Conservation (phyloP, 2,797 vertebrate genomes). For the Columba guinea region DNA sequence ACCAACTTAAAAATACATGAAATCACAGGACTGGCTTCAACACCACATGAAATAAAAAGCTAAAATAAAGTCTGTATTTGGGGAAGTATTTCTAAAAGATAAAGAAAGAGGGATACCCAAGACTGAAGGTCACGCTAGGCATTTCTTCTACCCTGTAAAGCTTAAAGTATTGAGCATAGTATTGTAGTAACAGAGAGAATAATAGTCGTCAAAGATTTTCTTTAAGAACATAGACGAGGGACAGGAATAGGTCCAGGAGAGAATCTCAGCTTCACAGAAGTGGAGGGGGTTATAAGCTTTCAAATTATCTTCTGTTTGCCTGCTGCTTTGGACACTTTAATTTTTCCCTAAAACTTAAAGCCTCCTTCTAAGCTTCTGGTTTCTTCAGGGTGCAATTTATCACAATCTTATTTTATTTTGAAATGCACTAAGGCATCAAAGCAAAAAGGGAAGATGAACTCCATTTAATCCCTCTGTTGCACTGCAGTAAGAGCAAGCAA, state of each 20-base stretch:
- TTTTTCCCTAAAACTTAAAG: slow-evolving; percentile 28
- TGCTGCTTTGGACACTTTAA: neutral
- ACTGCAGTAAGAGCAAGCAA: neutral
- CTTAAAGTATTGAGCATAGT: neutral
- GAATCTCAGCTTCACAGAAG: neutral
- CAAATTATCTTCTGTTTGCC: slow-evolving; percentile 24
- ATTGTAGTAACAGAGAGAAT: neutral
- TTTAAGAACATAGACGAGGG: neutral
- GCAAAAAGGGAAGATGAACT: slow-evolving; percentile 29
- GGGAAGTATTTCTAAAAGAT: slow-evolving; percentile 14
- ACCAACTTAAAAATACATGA: slow-evolving; percentile 5
- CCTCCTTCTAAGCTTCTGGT: neutral
- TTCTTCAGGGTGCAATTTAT: slow-evolving; percentile 37
- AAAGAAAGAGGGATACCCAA: slow-evolving; percentile 1
- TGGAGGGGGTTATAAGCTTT: neutral
- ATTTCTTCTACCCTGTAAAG: neutral
- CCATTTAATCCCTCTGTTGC: slow-evolving; percentile 1
- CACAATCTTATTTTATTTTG: slow-evolving; percentile 1
- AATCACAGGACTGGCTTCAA: slow-evolving; percentile 6
- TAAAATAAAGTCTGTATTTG: slow-evolving; percentile 16
- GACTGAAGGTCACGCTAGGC: neutral
- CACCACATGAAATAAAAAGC: slow-evolving; percentile 18
- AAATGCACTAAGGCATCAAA: slow-evolving; percentile 29
- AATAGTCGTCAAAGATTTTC: slow-evolving; percentile 8
- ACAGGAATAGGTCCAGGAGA: neutral